These are phyloP conservation scores for Siniperca chuatsi DNA, from an alignment of 2,113 vertebrate species.

Conservation along the genomic window DNA sequence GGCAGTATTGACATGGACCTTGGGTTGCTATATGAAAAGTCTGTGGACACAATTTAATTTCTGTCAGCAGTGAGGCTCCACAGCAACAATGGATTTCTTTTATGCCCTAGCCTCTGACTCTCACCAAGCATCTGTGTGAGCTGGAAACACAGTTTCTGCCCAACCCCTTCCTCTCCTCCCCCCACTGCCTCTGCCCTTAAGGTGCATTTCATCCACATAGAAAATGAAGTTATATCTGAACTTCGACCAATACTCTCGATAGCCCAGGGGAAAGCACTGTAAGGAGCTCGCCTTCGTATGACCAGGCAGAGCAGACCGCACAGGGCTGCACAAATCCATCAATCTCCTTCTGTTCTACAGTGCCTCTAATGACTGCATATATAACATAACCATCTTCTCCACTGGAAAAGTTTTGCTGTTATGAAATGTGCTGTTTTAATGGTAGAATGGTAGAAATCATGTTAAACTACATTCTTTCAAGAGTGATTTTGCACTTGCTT, in stretches of 20 bases:
- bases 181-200: conserved; percentile 77
- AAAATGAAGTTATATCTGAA: conserved; percentile 95
- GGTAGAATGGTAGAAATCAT: not conserved
- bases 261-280: conserved; percentile 88
- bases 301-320: conserved; percentile 71
- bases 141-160: conserved; percentile 61
- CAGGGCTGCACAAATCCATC: conserved; percentile 76
- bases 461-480: conserved; percentile 4
- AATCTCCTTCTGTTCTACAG: conserved; percentile 73
- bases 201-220: conserved; percentile 95
- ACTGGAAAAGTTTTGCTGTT: conserved; percentile 38
- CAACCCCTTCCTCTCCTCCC: conserved; percentile 56
- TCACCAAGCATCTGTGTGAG: conserved; percentile 73
- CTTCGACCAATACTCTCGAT: conserved; percentile 92
- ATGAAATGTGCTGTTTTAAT: conserved; percentile 26
- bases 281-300: conserved; percentile 75
- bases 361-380: conserved; percentile 71
- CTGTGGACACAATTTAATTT: conserved; percentile 86
- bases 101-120: conserved; percentile 75
- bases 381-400: conserved; percentile 63
- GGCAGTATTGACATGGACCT: conserved; percentile 79
- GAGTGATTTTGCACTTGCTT: conserved; percentile 14
- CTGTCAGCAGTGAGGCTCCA: conserved; percentile 81
- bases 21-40: conserved; percentile 83
- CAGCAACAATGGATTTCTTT: conserved; percentile 84